Conservation (phyloP, 2,113 vertebrate species). For the Poecile atricapillus region DNA sequence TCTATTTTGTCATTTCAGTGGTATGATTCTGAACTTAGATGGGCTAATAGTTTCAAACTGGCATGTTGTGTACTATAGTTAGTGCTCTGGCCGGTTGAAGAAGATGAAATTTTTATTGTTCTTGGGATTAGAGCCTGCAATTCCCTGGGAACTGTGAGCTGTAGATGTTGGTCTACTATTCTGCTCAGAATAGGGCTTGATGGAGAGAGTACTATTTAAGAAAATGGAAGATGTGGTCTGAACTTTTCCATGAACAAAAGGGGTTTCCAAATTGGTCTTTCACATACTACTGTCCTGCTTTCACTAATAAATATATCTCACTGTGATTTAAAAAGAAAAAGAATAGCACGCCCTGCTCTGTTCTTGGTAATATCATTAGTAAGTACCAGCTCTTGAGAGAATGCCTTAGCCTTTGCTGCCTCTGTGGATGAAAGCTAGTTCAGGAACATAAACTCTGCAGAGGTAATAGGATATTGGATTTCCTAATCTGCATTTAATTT, state of each 20-base stretch:
- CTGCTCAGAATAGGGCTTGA: neutral
- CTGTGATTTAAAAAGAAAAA: neutral
- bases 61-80: neutral
- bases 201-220: neutral
- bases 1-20: neutral
- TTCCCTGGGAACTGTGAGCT: neutral
- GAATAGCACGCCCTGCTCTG: neutral
- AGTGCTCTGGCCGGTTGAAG: neutral
- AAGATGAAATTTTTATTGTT: neutral
- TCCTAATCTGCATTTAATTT: neutral
- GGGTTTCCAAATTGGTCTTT: neutral
- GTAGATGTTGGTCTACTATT: neutral
- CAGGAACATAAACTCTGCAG: neutral
- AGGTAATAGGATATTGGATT: neutral
- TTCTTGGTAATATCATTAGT: neutral
- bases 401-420: neutral
- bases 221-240: neutral
- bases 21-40: neutral
- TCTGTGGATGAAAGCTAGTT: neutral
- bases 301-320: neutral
- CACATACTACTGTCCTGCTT: neutral
- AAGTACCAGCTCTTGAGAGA: neutral
- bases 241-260: neutral
- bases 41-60: neutral
- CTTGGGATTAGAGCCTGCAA: neutral